phyloP scores from a whole-genome alignment of 2,888 invertebrate species.

The Gymnosoma rotundatum region DNA sequence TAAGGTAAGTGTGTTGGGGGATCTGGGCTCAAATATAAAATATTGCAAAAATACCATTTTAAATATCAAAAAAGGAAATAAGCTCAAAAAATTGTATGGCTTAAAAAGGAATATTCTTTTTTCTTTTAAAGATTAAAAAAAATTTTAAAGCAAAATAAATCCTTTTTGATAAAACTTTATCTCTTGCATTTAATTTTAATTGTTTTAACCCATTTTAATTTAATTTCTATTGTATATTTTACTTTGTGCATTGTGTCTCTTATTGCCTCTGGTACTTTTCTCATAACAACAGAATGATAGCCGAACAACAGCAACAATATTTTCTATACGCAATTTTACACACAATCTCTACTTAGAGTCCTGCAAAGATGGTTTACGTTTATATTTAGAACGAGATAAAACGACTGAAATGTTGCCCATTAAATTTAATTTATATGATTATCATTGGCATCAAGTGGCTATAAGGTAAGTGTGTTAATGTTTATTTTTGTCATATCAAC shows the following conservation, averaged over 20 bases:
- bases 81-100: neutral
- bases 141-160: neutral
- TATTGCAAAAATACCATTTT: conserved; percentile 13
- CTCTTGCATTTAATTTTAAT: conserved; percentile 29
- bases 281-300: conserved; percentile 73
- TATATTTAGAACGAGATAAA: conserved; percentile 81
- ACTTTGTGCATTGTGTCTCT: neutral
- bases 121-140: too few relatives aligned
- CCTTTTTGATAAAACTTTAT: conserved; percentile 44
- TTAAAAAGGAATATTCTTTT: neutral
- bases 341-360: conserved; percentile 82
- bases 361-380: conserved; percentile 79
- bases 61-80: neutral
- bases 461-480: conserved; percentile 78
- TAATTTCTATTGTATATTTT: conserved; percentile 14
- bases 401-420: conserved; percentile 82
- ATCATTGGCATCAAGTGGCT: conserved; percentile 82
- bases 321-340: conserved; percentile 80
- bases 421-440: conserved; percentile 82
- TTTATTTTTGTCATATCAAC: conserved; percentile 7
- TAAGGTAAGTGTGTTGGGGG: conserved; percentile 75
- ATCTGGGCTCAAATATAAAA: conserved; percentile 13
- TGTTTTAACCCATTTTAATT: conserved; percentile 44
- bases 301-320: conserved; percentile 78
- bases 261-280: conserved; percentile 39